Percentiles rank a stretch among this genome's conserved stretches.
These are phyloP conservation scores for Lepus timidus DNA, from an alignment of 2,113 vertebrate species.

Conservation along the genomic window DNA sequence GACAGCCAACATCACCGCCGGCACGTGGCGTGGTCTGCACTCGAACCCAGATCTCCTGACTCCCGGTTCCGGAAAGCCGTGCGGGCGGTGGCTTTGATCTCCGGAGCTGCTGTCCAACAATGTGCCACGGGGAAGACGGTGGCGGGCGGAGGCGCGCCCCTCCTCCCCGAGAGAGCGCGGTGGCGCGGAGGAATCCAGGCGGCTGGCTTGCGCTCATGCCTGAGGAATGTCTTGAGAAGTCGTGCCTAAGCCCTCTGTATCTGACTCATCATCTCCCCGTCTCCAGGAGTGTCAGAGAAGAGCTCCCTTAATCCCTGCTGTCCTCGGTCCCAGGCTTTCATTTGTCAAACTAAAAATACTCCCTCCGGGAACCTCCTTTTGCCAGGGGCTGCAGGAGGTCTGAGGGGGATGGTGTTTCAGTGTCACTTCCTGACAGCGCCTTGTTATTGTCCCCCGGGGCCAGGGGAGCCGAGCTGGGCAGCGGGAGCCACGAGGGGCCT, in stretches of 20 bases:
- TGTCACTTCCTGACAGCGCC: constrained; percentile 83
- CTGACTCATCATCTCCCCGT: constrained; percentile 83
- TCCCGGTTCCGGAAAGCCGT: constrained; percentile 50
- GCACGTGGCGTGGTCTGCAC: neutral
- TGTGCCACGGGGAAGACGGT: constrained; percentile 62
- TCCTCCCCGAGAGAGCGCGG: neutral
- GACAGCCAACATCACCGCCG: neutral
- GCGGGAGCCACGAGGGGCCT: constrained; percentile 49
- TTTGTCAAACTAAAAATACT: constrained; percentile 83
- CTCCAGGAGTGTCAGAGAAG: constrained; percentile 81
- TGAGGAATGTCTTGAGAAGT: constrained; percentile 82
- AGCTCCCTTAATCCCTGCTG: constrained; percentile 79
- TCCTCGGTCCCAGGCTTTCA: constrained; percentile 83
- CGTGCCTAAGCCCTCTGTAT: constrained; percentile 81
- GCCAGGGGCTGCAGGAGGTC: constrained; percentile 77
- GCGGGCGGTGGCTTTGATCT: constrained; percentile 65
- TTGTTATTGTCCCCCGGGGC: constrained; percentile 44
- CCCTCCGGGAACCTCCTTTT: constrained; percentile 84
- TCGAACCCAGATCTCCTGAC: constrained; percentile 53
- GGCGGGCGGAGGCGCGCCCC: constrained; percentile 5
- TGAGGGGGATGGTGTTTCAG: constrained; percentile 69
- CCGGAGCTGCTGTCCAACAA: constrained; percentile 65
- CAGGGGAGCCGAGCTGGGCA: neutral
- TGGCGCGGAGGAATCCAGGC: constrained; percentile 72
- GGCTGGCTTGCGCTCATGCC: constrained; percentile 73